Evolutionary conservation across 2,888 invertebrate species (phyloP), one percentile per base, ranked within the genome.

Genomic region (Caenorhabditis sp.): DNA sequence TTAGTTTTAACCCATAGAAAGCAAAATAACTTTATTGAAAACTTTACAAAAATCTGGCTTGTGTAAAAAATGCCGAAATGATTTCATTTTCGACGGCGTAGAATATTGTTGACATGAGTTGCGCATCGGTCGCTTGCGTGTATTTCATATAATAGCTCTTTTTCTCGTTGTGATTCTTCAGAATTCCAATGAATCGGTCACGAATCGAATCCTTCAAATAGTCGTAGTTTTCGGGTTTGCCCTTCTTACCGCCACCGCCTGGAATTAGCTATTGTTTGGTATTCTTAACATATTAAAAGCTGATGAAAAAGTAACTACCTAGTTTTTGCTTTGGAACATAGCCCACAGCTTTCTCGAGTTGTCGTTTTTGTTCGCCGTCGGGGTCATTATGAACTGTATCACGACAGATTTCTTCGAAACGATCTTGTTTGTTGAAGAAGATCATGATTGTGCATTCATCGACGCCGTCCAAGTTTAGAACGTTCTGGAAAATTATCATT

Each of bases 391-490:
- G 27, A 50, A 75, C n/a, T 60, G 70, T 67, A 50, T 70, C 75
- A 21, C 64, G 60, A 31, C 75, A 75, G 36, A 84, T 84, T 43
- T 79, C 78, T 58, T 80, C 77, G 72, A 84, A 85, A 4, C 85
- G 63, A 63, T 85, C 85, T 57, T 81, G 78, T 67, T 85, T 85
- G 71, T 85, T 85, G 76, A 85, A 83, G 63, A 85, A 86, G 50
- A 85, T 80, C 71, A 85, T 76, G 14, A 85, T 67, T 10, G 83
- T 82, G 58, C 85, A 85, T 61, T 81, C 78, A 36, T 77, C 77
- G 0, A 81, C 77, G n/a, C 73, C 71, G 20, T 70, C 71, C 60
- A 79, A 63, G 27, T 73, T 78, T 7, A 81, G 69, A 38, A 83
- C 76, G 17, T 76, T 68, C 83, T 83, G 63, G 25, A 59, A 36